Evolutionary conservation across 1,140 invertebrate genomes (phyloP), one percentile per base, ranked within the genome.

Genomic region (Nymphalis io): DNA sequence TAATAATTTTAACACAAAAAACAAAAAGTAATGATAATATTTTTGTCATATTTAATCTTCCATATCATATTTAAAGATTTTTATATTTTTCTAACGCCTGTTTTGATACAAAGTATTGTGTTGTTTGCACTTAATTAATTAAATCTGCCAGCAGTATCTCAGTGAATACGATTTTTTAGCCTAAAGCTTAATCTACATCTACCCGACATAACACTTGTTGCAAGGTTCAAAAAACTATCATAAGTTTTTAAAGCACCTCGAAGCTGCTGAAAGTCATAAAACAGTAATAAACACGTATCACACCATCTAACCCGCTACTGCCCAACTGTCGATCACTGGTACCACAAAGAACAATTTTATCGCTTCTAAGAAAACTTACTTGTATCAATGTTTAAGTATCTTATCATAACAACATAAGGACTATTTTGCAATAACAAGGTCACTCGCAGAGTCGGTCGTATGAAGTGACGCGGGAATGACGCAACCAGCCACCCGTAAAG

Each of bases 401-500:
- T 42, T 66, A 66, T 57, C 20, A 18, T 42, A 12, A 2, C n/a
- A 8, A 3, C 11, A 59, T 66, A 66, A 38, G 42, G 42, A 15
- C 13, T 33, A 66, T 59, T 33, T 66, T 59, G 1, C 39, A 66
- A 48, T 13, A 39, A 66, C 57, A 10, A 46, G 12, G 12, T 59
- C 42, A 40, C 8, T 59, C 42, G 27, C 42, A 59, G 46, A 42
- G 64, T 38, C 11, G n/a, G 15, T 57, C 8, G 57, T 46, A 57
- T 59, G 55, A 66, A 57, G 16, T 40, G 21, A 40, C 48, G 66
- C 68, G 70, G 65, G 73, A 72, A 75, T 75, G 75, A 75, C 73
- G 78, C 55, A 67, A 66, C 73, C 75, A 80, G 78, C 78, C 78
- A 78, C 68, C 75, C 78, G 78, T 80, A 68, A 80, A 75, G 75